These are phyloP conservation scores for Apodemia zela DNA, from an alignment of 2,888 invertebrate genomes.

Conservation along the genomic window DNA sequence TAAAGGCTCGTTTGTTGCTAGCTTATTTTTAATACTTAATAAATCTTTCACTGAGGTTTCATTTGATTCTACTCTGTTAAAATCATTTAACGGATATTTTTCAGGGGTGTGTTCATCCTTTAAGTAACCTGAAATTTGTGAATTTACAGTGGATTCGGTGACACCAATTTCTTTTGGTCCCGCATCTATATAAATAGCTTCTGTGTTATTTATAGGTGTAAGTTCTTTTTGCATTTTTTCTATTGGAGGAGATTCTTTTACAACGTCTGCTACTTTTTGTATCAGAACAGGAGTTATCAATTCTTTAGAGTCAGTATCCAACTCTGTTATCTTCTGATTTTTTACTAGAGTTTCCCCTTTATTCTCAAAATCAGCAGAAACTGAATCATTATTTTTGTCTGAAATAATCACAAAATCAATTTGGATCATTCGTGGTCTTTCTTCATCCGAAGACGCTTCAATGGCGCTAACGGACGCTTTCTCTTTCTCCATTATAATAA, in stretches of 20 bases:
- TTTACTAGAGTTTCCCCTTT: conserved; percentile 11
- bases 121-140: no score
- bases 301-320: not conserved
- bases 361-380: conserved; percentile 48
- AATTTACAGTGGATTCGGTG: no score
- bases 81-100: no score
- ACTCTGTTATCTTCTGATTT: not conserved
- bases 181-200: no score
- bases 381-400: conserved; percentile 37
- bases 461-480: conserved; percentile 31
- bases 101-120: no score
- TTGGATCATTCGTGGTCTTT: conserved; percentile 55
- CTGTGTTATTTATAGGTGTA: no score
- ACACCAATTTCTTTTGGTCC: no score
- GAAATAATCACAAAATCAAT: conserved; percentile 57
- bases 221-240: not conserved
- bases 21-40: no score
- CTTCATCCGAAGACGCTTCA: conserved; percentile 38
- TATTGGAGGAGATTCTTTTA: not conserved
- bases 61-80: no score
- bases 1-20: no score
- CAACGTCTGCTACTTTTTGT: not conserved
- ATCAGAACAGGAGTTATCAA: not conserved
- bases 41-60: no score
- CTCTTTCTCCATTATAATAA: conserved; percentile 49